Conservation (phyloP, 2,113 vertebrate species). For the Phocoena phocoena region DNA sequence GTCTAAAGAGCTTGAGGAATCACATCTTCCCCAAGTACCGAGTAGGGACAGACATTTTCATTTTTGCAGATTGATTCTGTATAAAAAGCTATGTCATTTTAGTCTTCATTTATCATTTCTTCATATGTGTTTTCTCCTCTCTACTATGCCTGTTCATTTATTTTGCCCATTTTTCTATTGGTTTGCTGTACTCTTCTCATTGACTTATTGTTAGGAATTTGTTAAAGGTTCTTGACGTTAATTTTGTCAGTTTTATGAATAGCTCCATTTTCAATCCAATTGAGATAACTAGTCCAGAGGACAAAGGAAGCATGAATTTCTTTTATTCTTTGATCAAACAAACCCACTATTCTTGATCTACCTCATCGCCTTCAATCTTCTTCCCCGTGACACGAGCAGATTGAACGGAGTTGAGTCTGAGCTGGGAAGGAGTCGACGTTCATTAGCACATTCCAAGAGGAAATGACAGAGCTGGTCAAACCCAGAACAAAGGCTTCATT, state of each 20-base stretch:
- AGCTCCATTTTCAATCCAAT: constrained; percentile 53
- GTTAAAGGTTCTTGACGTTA: constrained; percentile 43
- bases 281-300: constrained; percentile 54
- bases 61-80: neutral
- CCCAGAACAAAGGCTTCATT: neutral
- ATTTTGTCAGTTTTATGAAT: constrained; percentile 59
- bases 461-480: neutral
- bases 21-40: neutral
- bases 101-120: neutral
- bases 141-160: neutral
- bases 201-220: constrained; percentile 31
- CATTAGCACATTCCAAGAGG: constrained; percentile 3
- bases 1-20: neutral
- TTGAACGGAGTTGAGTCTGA: neutral
- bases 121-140: neutral
- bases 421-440: neutral
- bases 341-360: constrained; percentile 37
- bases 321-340: constrained; percentile 66
- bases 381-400: neutral
- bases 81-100: neutral
- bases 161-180: constrained; percentile 12
- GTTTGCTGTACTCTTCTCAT: neutral
- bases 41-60: neutral
- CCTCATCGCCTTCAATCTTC: constrained; percentile 53
- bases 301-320: constrained; percentile 48